Base-by-base conservation (phyloP, 2,113 vertebrate species). In the Aix galericulata region DNA sequence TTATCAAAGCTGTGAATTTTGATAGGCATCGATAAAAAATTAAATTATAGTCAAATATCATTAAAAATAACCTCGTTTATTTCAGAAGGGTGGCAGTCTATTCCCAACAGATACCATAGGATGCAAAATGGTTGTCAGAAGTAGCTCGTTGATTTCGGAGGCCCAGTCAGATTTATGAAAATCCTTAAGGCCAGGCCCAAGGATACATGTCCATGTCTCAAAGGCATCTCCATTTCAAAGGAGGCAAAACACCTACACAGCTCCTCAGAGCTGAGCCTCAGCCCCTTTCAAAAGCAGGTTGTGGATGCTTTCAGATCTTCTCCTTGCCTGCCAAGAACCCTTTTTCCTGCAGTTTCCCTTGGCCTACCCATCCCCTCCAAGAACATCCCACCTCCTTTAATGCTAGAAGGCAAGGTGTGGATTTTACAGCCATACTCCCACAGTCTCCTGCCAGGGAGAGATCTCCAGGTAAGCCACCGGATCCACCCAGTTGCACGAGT, bases 381-480 rank as follows among this genome's bases (percentile, higher is more conserved):
- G 46, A 95, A 95, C 53, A 97, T 55, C 8, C 16, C 93, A 12
- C 88, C 95, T 26, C n/a, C 72, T 64, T 88, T 94, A 46, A 86
- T 88, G 7, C 97, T 95, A 4, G 93, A 91, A 5, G 96, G 96
- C 82, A 92, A 97, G 75, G 93, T 95, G 21, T 97, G 53, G 53
- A 85, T 94, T 48, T 26, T 55, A 76, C 96, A 96, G 55, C n/a
- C 13, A 62, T 94, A 25, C 97, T 92, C 81, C 73, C 85, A 52
- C 86, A 50, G 8, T n/a, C 31, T 2, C 88, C 56, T 21, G 80
- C 88, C 0, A 94, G 53, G 16, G 38, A 34, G 60, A 93, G 63
- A 44, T 91, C 88, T 9, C 69, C 12, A 85, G 60, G 26, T 46
- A n/a, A 67, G 50, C 21, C 4, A 95, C 96, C 59, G 97, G 72